A percentile compares a stretch with the other conserved stretches of the same genome.
Evolutionary conservation across 2,113 vertebrate species (phyloP).

Genomic region (Myotis lucifugus): DNA sequence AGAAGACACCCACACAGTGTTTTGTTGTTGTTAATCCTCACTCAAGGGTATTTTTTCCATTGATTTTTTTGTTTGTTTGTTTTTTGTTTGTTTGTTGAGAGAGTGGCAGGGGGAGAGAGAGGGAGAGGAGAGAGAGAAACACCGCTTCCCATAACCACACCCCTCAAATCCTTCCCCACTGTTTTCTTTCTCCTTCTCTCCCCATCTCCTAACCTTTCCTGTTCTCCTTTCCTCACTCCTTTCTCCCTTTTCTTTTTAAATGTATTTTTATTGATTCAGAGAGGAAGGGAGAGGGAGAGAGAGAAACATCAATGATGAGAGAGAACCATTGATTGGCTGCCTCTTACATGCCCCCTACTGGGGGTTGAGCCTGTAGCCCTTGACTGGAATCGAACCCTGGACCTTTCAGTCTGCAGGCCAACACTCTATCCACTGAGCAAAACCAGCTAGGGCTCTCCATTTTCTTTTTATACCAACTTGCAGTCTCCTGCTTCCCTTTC

Average conservation of each 20-base stretch:
- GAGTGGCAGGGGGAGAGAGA: too few relatives aligned
- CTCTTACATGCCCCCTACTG: background rate
- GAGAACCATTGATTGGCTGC: background rate
- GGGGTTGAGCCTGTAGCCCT: background rate
- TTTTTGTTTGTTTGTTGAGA: too few relatives aligned
- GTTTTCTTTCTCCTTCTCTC: background rate
- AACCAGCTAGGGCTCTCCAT: background rate
- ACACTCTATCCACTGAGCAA: background rate
- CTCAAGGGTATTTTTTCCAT: too few relatives aligned
- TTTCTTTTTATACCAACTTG: slow-evolving; percentile 6
- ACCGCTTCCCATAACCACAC: background rate
- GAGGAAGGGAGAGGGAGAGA: background rate
- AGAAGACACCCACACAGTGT: background rate
- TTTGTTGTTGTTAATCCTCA: background rate
- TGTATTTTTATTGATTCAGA: too few relatives aligned
- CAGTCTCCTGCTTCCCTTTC: background rate
- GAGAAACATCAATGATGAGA: background rate
- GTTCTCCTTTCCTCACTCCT: too few relatives aligned
- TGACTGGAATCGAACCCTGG: background rate
- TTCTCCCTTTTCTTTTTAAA: too few relatives aligned
- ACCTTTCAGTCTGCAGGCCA: background rate
- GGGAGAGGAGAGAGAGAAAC: too few relatives aligned
- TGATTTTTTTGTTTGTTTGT: too few relatives aligned
- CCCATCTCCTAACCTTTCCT: background rate
- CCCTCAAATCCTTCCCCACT: background rate